Evolutionary conservation across 2,888 invertebrate genomes (phyloP).

Genomic region (Syritta pipiens): DNA sequence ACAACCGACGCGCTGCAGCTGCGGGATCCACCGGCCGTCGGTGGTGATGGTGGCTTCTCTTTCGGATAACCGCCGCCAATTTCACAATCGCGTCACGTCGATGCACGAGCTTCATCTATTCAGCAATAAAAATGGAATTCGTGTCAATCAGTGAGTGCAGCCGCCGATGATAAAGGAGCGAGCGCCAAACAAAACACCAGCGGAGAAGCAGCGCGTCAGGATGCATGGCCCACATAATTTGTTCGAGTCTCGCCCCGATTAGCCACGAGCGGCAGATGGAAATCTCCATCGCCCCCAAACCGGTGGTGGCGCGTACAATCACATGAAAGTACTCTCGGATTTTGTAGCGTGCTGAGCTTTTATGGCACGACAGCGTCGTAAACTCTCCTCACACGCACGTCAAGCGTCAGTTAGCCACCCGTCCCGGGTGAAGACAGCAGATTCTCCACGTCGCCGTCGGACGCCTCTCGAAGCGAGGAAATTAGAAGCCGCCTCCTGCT

Average conservation of each 20-base stretch:
- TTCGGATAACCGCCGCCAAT: conserved; percentile 38
- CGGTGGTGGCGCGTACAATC: conserved; percentile 35
- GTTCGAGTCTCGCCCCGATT: conserved; percentile 14
- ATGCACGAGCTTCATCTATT: conserved; percentile 57
- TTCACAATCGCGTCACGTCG: conserved; percentile 62
- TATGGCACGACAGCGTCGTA: conserved; percentile 44
- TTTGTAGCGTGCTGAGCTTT: conserved; percentile 52
- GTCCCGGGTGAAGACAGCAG: conserved; percentile 49
- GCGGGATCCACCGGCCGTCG: too few relatives aligned
- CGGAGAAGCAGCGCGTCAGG: conserved; percentile 29
- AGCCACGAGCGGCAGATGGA: not conserved
- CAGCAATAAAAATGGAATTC: conserved; percentile 63
- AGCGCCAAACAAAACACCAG: conserved; percentile 23
- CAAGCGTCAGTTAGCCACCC: too few relatives aligned
- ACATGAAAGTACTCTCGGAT: conserved; percentile 36
- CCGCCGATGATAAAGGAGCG: conserved; percentile 32
- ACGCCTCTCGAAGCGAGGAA: conserved; percentile 23
- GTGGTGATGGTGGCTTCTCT: conserved; percentile 30
- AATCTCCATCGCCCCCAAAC: conserved; percentile 32
- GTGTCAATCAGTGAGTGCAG: conserved; percentile 55
- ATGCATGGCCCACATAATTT: conserved; percentile 39
- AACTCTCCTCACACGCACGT: too few relatives aligned
- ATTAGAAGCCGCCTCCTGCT: conserved; percentile 35
- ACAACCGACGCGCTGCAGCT: conserved; percentile 16
- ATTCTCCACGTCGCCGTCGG: conserved; percentile 30